Evolutionary conservation across 2,113 vertebrate species (phyloP).

Genomic region (Progne subis): DNA sequence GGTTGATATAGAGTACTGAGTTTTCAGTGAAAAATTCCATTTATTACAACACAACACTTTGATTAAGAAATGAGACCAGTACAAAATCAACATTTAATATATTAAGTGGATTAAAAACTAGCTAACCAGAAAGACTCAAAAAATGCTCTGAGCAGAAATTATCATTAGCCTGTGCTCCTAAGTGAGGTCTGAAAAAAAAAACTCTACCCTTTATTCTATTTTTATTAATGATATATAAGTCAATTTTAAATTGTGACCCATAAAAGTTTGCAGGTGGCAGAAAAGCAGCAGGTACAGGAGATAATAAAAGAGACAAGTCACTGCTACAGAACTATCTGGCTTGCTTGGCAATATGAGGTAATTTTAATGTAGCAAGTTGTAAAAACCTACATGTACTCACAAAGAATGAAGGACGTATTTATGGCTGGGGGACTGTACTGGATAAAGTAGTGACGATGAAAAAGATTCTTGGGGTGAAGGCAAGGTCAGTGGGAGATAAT

Average conservation of each 20-base stretch:
- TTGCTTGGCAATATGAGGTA: background rate
- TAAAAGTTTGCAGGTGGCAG: background rate
- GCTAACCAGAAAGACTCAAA: background rate
- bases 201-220: background rate
- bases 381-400: background rate
- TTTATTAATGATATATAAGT: background rate
- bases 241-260: background rate
- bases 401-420: background rate
- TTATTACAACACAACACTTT: conserved; percentile 25
- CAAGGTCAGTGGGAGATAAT: background rate
- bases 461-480: background rate
- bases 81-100: conserved; percentile 25
- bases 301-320: background rate
- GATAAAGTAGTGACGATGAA: background rate
- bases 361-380: background rate
- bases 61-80: conserved; percentile 22
- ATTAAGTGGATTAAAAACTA: conserved; percentile 21
- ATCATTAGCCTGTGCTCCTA: background rate
- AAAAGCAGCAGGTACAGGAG: background rate
- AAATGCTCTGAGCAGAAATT: background rate
- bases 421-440: background rate
- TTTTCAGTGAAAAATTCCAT: conserved; percentile 7
- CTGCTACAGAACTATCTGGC: background rate
- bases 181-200: background rate
- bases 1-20: conserved; percentile 24